Base-by-base conservation (phyloP, 2,888 invertebrate genomes). In the Minunthozetes semirufus region DNA sequence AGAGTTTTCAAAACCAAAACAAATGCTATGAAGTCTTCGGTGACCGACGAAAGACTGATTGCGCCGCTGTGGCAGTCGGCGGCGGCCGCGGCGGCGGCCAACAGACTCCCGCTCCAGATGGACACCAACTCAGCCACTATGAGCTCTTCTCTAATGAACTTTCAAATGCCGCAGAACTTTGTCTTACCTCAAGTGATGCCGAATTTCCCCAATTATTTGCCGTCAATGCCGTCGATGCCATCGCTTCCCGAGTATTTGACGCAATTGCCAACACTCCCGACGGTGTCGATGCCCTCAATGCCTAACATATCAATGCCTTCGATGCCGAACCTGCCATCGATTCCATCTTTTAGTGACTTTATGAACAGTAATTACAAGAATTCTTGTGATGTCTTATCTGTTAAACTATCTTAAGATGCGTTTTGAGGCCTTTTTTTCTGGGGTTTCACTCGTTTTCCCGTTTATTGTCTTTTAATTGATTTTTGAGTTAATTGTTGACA, bases 261-360 rank as follows among this genome's bases (percentile, higher is more conserved):
- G 6, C 42, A 66, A 27, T 68, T 72, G 61, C 50, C 76, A 50
- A 48, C 72, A 17, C 17, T 76, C 17, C 56, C 76, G 9, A 61
- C 25, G 53, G 15, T 46, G 13, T 74, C 76, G 17, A 73, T 76
- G 63, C 76, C 76, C n/a, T 75, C 73, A 13, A 70, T 76, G 61
- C 59, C 76, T 6, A 76, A 46, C 66, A 73, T 73, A 42, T 74
- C 76, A 29, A 74, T 76, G 71, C 74, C 76, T 8, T 75, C 74
- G 19, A 71, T 76, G 33, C 76, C 73, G 15, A 56, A 53, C 42
- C 27, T 72, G 22, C 61, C 72, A 9, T 66, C 61, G 19, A 38
- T 73, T 38, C 73, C 73, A 46, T 73, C 73, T 3, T 38, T 73
- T 17, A 73, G 73, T 42, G 73, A 73, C 48, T 50, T 73, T n/a